Evolutionary conservation across 2,113 vertebrate genomes (phyloP), one percentile per base, ranked within the genome.

Genomic region (Cacatua alba): DNA sequence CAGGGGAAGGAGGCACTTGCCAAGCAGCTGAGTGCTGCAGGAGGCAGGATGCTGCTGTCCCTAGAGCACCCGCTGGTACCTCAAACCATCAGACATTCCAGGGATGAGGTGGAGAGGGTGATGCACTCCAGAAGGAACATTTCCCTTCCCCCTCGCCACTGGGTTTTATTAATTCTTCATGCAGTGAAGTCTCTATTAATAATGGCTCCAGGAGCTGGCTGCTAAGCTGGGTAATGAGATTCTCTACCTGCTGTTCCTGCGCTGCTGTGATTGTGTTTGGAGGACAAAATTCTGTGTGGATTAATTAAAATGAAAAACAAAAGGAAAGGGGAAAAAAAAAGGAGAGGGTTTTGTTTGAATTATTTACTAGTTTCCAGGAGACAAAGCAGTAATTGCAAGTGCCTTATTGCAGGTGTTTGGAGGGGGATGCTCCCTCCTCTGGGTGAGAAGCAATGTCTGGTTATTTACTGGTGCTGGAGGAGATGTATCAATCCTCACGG

Each of bases 271-370:
- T 88, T 72, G 79, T 39, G 23, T 82, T 59, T 65, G 82, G 90
- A 95, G 29, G 85, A 95, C 29, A 70, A 94, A 95, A 96, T 95
- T 97, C 96, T 95, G 29, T 33, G 71, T 76, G 94, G 97, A 93
- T 96, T 97, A 97, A 97, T 98, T 97, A 96, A 97, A 96, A 93
- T 10, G 88, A 86, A 95, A 96, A 96, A 95, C 86, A 94, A 94
- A 96, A 92, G 67, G 26, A 17, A 28, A 65, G 53, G 63, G 13
- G 14, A 24, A 24, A 65, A 33, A 29, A 15, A 10, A 39, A 21
- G 20, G 28, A 4, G 11, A 74, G 26, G 67, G 8, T 26, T n/a
- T 78, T 72, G 90, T 72, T 94, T 96, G 93, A 97, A 97, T 97
- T 97, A 97, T 97, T 97, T 92, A 97, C 97, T 17, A 48, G 95